These are phyloP conservation scores for Scaptomyza montana DNA, from an alignment of 1,140 invertebrate genomes.

Conservation along the genomic window DNA sequence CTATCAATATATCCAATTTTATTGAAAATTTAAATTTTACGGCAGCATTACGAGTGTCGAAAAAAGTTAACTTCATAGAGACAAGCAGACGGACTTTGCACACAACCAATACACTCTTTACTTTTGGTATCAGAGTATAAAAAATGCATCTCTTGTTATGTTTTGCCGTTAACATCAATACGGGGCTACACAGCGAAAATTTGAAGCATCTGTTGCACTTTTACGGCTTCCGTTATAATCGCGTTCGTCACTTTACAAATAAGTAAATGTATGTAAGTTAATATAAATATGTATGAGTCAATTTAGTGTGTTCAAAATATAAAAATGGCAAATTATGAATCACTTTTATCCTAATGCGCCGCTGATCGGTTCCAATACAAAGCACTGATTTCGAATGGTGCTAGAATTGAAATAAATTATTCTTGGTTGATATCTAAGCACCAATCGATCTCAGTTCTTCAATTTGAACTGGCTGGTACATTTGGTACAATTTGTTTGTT, in stretches of 20 bases:
- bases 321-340: not conserved
- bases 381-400: constrained; percentile 82
- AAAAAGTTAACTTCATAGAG: too few relatives aligned
- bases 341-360: constrained; percentile 7
- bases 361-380: constrained; percentile 75
- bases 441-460: constrained; percentile 81
- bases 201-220: constrained; percentile 51
- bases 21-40: too few relatives aligned
- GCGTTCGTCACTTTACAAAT: constrained; percentile 24
- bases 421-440: constrained; percentile 68
- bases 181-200: not conserved
- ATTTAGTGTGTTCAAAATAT: not conserved
- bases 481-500: not conserved
- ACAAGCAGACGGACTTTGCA: too few relatives aligned
- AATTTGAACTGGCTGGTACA: constrained; percentile 58
- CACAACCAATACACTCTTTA: too few relatives aligned
- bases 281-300: not conserved
- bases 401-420: constrained; percentile 62
- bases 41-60: too few relatives aligned
- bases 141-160: too few relatives aligned
- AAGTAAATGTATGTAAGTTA: not conserved
- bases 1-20: too few relatives aligned
- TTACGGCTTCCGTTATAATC: constrained; percentile 50
- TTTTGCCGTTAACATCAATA: too few relatives aligned
- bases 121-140: too few relatives aligned